These are phyloP conservation scores for Sebastes vulpes DNA, from an alignment of 2,797 vertebrate genomes.

Conservation along the genomic window DNA sequence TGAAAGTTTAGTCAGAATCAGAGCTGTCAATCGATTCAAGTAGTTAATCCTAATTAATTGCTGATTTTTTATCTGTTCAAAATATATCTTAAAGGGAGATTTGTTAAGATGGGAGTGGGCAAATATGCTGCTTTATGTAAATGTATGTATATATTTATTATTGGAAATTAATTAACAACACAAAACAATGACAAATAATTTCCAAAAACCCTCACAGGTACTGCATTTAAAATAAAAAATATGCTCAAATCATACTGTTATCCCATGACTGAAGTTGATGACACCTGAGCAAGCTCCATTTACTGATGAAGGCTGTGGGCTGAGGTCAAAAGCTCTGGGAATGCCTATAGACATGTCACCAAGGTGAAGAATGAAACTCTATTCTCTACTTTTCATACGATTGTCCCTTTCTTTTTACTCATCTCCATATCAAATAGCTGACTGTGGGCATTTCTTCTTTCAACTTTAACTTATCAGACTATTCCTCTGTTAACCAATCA, in stretches of 20 bases:
- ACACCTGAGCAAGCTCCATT: not conserved
- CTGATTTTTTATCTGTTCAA: no score
- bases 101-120: no score
- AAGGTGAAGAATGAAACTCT: not conserved
- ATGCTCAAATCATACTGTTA: not conserved
- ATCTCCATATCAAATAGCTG: not conserved
- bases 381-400: not conserved
- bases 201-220: no score
- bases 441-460: not conserved
- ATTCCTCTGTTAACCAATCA: not conserved
- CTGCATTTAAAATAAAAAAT: no score
- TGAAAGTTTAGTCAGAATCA: no score
- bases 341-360: not conserved
- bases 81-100: no score
- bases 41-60: no score
- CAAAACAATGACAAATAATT: no score
- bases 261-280: not conserved
- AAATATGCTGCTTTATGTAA: no score
- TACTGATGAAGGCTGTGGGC: not conserved
- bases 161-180: no score
- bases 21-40: no score
- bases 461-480: not conserved
- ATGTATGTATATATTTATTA: no score
- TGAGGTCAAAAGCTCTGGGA: not conserved
- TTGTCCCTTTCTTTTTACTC: not conserved